These are phyloP conservation scores for Mustelus asterias DNA, from an alignment of 2,113 vertebrate species.

Conservation along the genomic window DNA sequence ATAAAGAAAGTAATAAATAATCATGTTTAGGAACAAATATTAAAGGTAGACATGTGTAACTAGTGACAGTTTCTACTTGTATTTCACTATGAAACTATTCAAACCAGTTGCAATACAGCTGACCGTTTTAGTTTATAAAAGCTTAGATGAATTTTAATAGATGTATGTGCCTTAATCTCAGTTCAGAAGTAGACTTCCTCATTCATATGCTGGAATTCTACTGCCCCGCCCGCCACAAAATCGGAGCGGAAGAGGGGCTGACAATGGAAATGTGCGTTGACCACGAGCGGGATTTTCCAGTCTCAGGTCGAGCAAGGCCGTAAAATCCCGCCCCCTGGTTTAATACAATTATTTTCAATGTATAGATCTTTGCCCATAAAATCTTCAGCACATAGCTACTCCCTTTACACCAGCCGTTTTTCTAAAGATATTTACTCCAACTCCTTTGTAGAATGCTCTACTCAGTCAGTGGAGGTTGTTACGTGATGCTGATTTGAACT, in stretches of 20 bases:
- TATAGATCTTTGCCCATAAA: background rate
- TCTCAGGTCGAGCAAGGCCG: too few relatives aligned
- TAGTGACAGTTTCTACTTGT: background rate
- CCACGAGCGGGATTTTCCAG: too few relatives aligned
- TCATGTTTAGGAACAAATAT: conserved; percentile 25
- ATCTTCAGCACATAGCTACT: background rate
- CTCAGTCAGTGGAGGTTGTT: background rate
- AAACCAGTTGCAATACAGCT: background rate
- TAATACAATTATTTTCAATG: conserved; percentile 11
- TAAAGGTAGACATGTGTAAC: background rate
- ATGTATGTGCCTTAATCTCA: background rate
- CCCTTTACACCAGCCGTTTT: background rate
- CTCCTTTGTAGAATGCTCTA: background rate
- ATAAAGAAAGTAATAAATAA: conserved; percentile 66
- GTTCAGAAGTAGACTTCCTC: background rate
- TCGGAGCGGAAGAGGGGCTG: too few relatives aligned
- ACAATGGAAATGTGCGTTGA: too few relatives aligned
- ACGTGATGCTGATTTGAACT: background rate
- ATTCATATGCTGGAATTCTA: background rate
- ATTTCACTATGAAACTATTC: background rate
- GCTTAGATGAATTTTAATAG: background rate
- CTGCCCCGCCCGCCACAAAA: too few relatives aligned
- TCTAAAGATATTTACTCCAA: background rate
- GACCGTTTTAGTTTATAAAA: background rate
- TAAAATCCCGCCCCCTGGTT: too few relatives aligned